Evolutionary conservation across 2,797 vertebrate species (phyloP).

Genomic region (Percopsis omiscomaycus): DNA sequence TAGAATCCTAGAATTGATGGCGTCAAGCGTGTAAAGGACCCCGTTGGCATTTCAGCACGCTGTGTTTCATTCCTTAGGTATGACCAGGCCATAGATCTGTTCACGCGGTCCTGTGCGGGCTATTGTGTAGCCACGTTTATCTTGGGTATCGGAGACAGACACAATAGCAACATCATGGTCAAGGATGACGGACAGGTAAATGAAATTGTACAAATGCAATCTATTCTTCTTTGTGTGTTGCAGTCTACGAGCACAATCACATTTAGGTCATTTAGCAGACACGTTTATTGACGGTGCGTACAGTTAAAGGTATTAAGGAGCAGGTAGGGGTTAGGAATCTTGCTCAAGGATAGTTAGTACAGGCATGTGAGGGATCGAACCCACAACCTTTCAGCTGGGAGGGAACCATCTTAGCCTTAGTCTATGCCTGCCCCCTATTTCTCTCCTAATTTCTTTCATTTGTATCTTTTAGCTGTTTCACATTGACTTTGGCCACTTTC

Average conservation of each 20-base stretch:
- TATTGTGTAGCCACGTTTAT: slow-evolving; percentile 88
- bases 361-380: too few species aligned
- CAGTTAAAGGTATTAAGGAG: too few species aligned
- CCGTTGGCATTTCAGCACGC: neutral
- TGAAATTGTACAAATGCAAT: neutral
- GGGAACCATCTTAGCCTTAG: too few species aligned
- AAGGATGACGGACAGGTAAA: slow-evolving; percentile 86
- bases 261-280: too few species aligned
- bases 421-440: neutral
- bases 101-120: slow-evolving; percentile 84
- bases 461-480: slow-evolving; percentile 79
- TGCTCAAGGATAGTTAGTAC: too few species aligned
- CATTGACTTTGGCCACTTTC: slow-evolving; percentile 86
- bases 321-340: too few species aligned
- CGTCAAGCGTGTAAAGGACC: neutral
- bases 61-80: slow-evolving; percentile 64
- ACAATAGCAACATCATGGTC: slow-evolving; percentile 90
- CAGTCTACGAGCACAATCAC: neutral
- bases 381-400: too few species aligned
- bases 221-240: neutral
- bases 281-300: too few species aligned
- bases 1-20: too few species aligned
- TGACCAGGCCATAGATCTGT: slow-evolving; percentile 83
- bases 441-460: neutral
- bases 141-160: slow-evolving; percentile 83